Conservation (phyloP, 2,888 invertebrate genomes). For the Drosophila quinaria region DNA sequence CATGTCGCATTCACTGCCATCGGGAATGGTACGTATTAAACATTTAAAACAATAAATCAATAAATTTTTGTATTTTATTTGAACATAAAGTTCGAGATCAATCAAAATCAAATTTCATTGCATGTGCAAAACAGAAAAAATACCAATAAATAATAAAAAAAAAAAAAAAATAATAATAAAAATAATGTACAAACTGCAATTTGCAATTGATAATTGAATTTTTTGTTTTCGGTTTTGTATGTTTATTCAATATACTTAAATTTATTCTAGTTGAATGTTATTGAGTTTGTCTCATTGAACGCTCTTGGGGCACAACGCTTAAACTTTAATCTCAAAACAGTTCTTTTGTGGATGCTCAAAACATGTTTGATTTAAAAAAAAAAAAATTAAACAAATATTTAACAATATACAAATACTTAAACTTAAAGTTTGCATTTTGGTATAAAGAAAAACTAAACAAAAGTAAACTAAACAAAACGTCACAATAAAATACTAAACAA, state of each 20-base stretch:
- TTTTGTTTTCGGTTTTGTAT: slow-evolving; percentile 58
- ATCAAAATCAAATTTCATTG: slow-evolving; percentile 66
- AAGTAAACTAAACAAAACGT: slow-evolving; percentile 46
- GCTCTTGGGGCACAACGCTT: slow-evolving; percentile 77
- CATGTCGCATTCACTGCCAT: slow-evolving; percentile 86
- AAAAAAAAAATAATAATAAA: slow-evolving; percentile 4
- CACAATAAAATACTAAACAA: slow-evolving; percentile 36
- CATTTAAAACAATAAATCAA: slow-evolving; percentile 14
- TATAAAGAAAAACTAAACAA: slow-evolving; percentile 41
- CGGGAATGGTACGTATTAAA: slow-evolving; percentile 86
- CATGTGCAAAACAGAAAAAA: slow-evolving; percentile 56
- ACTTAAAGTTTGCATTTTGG: slow-evolving; percentile 61
- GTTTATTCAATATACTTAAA: slow-evolving; percentile 55
- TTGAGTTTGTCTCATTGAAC: slow-evolving; percentile 79
- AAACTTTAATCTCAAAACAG: slow-evolving; percentile 53
- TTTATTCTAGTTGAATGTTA: slow-evolving; percentile 77
- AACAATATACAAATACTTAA: slow-evolving; percentile 32
- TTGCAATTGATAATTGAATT: slow-evolving; percentile 70
- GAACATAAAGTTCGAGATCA: slow-evolving; percentile 50
- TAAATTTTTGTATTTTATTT: slow-evolving; percentile 54
- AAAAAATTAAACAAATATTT: slow-evolving; percentile 15
- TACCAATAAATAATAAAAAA: slow-evolving; percentile 19
- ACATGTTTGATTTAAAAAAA: slow-evolving; percentile 52
- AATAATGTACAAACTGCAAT: slow-evolving; percentile 30
- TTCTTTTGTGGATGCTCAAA: slow-evolving; percentile 68